Conservation (phyloP, 2,113 vertebrate genomes). For the Uria lomvia region DNA sequence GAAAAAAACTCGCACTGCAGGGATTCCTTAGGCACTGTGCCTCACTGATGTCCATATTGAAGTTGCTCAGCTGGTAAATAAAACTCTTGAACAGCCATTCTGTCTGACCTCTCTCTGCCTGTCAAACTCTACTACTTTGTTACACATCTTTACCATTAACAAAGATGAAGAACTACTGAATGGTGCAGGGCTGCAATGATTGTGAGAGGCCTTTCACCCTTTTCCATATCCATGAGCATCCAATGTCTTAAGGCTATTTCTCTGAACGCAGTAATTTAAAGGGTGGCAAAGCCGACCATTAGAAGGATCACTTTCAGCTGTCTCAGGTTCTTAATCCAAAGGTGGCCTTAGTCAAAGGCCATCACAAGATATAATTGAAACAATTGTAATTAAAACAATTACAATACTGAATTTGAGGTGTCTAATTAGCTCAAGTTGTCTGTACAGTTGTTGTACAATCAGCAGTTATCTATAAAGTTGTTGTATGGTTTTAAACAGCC, state of each 20-base stretch:
- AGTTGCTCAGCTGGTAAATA: background rate
- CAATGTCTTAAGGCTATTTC: background rate
- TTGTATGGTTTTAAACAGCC: background rate
- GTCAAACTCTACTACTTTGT: background rate
- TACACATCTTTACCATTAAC: too few relatives aligned
- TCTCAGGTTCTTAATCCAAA: background rate
- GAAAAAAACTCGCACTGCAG: background rate
- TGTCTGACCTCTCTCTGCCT: background rate
- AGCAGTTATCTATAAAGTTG: background rate
- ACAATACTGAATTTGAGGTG: background rate
- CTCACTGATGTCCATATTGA: background rate
- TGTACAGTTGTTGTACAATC: background rate
- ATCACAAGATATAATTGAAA: background rate
- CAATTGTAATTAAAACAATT: background rate
- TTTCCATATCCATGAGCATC: background rate
- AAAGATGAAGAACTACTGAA: background rate
- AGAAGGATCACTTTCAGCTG: background rate
- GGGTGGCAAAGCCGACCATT: background rate
- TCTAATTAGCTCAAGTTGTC: background rate
- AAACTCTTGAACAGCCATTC: background rate
- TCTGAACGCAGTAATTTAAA: background rate
- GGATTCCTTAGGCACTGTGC: background rate
- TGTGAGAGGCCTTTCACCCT: background rate
- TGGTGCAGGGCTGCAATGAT: background rate
- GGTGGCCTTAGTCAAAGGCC: background rate